phyloP scores from a whole-genome alignment of 1,140 invertebrate genomes.

The Platorchestia sp. region DNA sequence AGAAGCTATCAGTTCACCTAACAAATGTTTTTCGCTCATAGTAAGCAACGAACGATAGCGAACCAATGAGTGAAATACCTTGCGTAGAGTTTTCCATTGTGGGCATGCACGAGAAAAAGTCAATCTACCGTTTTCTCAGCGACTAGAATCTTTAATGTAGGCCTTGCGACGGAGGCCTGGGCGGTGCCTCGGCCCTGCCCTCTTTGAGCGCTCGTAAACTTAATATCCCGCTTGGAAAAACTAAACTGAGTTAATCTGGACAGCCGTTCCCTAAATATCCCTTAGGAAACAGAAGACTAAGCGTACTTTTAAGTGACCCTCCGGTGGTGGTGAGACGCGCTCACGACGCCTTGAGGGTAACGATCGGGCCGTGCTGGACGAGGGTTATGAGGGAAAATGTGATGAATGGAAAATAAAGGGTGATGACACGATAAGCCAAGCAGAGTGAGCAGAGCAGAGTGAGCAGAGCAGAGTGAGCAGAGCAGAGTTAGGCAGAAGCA shows the following conservation, averaged over 20 bases:
- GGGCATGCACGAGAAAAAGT: too few species aligned
- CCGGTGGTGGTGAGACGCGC: background rate
- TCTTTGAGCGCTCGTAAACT: constrained; percentile 37
- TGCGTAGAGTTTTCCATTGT: too few species aligned
- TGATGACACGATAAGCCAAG: background rate
- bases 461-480: background rate
- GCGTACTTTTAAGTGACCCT: background rate
- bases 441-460: background rate
- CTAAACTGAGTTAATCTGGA: constrained; percentile 3
- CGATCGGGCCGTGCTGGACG: background rate
- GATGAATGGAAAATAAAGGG: background rate
- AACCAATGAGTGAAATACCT: too few species aligned
- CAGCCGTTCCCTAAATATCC: constrained; percentile 16
- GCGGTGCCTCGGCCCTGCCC: background rate
- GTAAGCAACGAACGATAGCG: too few species aligned
- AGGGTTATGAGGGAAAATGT: background rate
- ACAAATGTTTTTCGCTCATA: too few species aligned
- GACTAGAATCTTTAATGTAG: background rate
- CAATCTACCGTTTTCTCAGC: background rate
- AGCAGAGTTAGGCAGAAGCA: background rate
- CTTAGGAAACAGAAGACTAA: constrained; percentile 40
- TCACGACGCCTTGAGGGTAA: background rate
- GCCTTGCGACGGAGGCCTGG: background rate
- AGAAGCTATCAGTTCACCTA: too few species aligned
- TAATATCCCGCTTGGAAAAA: constrained; percentile 31